Base-by-base conservation (phyloP, 2,797 vertebrate species). In the Borostomias antarcticus region DNA sequence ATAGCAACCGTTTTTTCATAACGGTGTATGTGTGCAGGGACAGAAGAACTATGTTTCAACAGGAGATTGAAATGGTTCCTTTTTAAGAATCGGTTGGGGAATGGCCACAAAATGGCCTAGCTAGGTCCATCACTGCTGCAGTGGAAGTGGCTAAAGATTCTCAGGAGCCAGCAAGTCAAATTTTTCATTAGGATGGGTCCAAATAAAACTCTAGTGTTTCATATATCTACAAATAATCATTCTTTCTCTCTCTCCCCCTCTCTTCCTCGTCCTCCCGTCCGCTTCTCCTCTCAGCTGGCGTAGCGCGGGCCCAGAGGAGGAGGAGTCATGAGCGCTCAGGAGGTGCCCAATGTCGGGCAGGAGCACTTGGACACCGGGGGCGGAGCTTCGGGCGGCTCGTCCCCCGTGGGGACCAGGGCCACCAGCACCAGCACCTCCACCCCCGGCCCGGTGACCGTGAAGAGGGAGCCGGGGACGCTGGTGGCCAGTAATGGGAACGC, bases 401-500 rank as follows among this genome's bases (percentile, higher is more conserved):
- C 80, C 25, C 51, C 80, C 50, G 32, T 74, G 43, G 19, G 61
- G n/a, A 28, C 73, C 30, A 35, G 78, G 2, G 58, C 74, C 2
- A 66, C 74, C 54, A 74, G 82, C 23, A 81, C 59, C 21, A 37
- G 65, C 1, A 35, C 65, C 1, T 85, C 17, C 8, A 15, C 54
- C 54, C 30, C 52, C 9, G 30, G 8, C 30, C 30, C 23, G 35
- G 75, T 95, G 79, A 92, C 93, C 10, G 94, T 98, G 62, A 98
- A 98, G 86, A 94, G 93, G 0, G 97, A 98, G 80, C 90, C 94
- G 1, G 92, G 93, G 76, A 93, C 92, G 73, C 88, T 92, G 57
- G 93, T 95, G 75, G 90, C 94, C 71, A 96, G 94, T 85, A 95
- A 85, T 0, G 91, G 92, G 17, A 96, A 96, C 76, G 93, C 94